These are phyloP conservation scores for Gyps fulvus DNA, from an alignment of 2,113 vertebrate genomes.

Conservation along the genomic window DNA sequence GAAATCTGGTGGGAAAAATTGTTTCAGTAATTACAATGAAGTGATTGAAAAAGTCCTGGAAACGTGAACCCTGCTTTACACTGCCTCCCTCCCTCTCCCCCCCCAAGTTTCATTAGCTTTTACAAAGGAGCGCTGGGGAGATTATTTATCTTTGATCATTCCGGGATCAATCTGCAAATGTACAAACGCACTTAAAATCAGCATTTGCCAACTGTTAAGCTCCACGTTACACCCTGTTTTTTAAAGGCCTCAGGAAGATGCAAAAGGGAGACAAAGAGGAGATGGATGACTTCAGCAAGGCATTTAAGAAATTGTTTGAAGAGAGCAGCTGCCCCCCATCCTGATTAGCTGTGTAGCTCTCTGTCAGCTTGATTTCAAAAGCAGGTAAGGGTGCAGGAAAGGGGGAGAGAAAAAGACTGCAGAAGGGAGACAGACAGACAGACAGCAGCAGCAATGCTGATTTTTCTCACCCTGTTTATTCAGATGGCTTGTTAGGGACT, in stretches of 20 bases:
- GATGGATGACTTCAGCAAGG: not conserved
- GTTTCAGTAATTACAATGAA: slow-evolving; percentile 38
- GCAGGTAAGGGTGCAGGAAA: not conserved
- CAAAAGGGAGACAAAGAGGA: not conserved
- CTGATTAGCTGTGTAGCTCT: slow-evolving; percentile 12
- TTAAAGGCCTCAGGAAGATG: slow-evolving; percentile 19
- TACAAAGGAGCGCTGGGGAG: slow-evolving; percentile 7
- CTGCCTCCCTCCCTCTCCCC: not conserved
- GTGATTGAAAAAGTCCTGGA: slow-evolving; percentile 2
- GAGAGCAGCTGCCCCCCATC: slow-evolving; percentile 31
- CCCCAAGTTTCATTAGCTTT: slow-evolving; percentile 23
- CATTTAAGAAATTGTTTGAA: slow-evolving; percentile 26
- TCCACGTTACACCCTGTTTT: not conserved
- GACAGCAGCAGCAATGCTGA: not conserved
- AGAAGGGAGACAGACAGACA: not conserved
- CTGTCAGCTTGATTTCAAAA: slow-evolving; percentile 24
- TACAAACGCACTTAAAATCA: slow-evolving; percentile 35
- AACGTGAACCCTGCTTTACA: not conserved
- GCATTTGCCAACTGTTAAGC: slow-evolving; percentile 46
- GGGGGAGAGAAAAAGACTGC: not conserved
- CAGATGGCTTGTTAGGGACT: not conserved
- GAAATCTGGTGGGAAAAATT: not conserved
- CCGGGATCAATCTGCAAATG: slow-evolving; percentile 44
- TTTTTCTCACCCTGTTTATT: not conserved
- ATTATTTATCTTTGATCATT: slow-evolving; percentile 62